Base-by-base conservation (phyloP, 1,140 invertebrate species). In the Diplogasteroides magnus region DNA sequence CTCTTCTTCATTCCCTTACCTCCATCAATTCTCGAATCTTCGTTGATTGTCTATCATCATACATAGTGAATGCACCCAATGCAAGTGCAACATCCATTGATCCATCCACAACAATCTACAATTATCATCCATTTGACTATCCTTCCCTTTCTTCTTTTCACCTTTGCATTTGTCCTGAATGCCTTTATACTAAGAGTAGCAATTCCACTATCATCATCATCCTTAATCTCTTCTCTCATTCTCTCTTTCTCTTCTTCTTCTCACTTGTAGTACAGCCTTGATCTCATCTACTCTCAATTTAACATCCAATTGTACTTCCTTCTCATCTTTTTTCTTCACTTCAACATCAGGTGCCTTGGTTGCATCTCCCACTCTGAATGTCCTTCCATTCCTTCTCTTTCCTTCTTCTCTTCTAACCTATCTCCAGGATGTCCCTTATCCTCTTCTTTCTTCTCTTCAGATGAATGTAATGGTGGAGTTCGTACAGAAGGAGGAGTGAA, bases 31-130 rank as follows among this genome's bases (percentile, higher is more conserved):
- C 69, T 3, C 61, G 37, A 32, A 81, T 75, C 57, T 76, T 75
- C 27, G 78, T 81, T n/a, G 68, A 62, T 23, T 64, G 74, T 37
- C 80, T 68, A 28, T 74, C 48, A 56, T 82, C 80, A 48, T 83
- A 72, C 80, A 82, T 82, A 26, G 82, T 81, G 64, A 82, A 77
- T 1, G 74, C 65, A 6, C 65, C 58, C 15, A 82, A 69, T 23
- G 57, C 73, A n/a, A 83, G 69, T 15, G 68, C 71, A 55, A 72
- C 69, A 11, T 72, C 64, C 48, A 82, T 72, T 2, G 73, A 63
- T 23, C 74, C 72, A 58, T 81, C 71, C 64, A 79, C 82, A 19
- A 48, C 6, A 6, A 48, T 19, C 37, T 48, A 19, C 19, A 11
- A 48, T 48, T 48, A 19, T 48, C 6, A 48, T 11, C 19, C 37